Base-by-base conservation (phyloP, 2,797 vertebrate genomes). In the Sebastes oblongus region DNA sequence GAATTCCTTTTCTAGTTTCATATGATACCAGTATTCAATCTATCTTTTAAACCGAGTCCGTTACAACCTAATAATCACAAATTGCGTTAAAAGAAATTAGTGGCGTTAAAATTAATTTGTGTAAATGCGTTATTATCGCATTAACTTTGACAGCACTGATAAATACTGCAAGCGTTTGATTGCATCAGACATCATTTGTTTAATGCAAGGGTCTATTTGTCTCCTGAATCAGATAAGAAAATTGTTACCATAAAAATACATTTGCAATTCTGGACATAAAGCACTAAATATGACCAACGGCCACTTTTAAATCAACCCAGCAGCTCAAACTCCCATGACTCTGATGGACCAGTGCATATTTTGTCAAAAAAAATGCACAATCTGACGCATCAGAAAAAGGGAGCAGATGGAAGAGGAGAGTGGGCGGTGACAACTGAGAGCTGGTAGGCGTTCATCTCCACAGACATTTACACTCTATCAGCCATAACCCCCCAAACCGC, bases 381-480 rank as follows among this genome's bases (percentile, higher is more conserved):
- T 82, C 75, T 73, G 72, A 86, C 68, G 72, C 66, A 70, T 85
- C 54, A 70, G 59, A 66, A 68, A 83, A 30, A 66, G 61, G 79
- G 71, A 91, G 74, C 90, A 93, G 89, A 93, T 94, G 90, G 89
- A 85, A 59, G 27, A 29, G 39, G 54, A 70, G 72, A 69, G 85
- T 84, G 87, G 85, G 87, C 73, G 83, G 80, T 83, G 88, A 86
- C 82, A 78, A 76, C 55, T 73, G 76, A 86, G 71, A 85, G 87
- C 67, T 64, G 39, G 83, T 82, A 71, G 90, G 90, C 81, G 70
- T 86, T 89, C 77, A 86, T 87, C 71, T 86, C 79, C 7, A 6
- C 69, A 73, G 89, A 92, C 87, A 86, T 91, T 90, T 91, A 89
- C 88, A 89, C 89, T 87, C 86, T 50, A 82, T 88, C 90, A 86